Conservation (phyloP, 2,888 invertebrate genomes). For the Heliconius cydno region DNA sequence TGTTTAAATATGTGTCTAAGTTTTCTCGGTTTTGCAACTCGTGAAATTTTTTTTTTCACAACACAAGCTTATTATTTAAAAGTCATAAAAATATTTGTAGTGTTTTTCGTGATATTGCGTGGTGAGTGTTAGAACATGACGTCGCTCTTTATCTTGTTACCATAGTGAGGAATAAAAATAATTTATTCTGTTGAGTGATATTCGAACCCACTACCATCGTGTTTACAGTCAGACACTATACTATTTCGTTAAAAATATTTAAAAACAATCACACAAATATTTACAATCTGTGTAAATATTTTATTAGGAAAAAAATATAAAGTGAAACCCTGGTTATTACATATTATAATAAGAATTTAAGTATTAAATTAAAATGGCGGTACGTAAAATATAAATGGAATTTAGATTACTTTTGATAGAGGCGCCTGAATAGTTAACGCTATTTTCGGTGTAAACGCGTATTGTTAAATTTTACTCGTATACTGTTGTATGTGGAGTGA, state of each 20-base stretch:
- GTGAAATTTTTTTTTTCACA: too few species aligned
- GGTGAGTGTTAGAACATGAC: too few species aligned
- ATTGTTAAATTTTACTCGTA: constrained; percentile 16
- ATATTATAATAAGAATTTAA: constrained; percentile 4
- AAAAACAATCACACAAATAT: neutral
- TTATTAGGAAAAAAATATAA: neutral
- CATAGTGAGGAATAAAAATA: too few species aligned
- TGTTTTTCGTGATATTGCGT: too few species aligned
- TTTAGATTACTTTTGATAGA: constrained; percentile 25
- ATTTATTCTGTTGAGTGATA: too few species aligned
- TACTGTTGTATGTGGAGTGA: neutral
- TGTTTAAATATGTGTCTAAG: neutral
- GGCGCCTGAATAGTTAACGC: constrained; percentile 24
- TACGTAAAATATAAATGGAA: constrained; percentile 22
- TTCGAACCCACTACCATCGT: too few species aligned
- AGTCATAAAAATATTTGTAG: too few species aligned
- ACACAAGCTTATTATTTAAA: too few species aligned
- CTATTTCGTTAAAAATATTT: neutral
- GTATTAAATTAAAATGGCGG: neutral
- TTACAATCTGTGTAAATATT: neutral
- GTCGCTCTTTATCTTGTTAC: too few species aligned
- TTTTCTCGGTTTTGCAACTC: too few species aligned
- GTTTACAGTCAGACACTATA: too few species aligned
- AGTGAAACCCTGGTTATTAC: neutral
- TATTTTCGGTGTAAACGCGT: constrained; percentile 1